phyloP scores from a whole-genome alignment of 2,113 vertebrate genomes.

The Grallaria varia region DNA sequence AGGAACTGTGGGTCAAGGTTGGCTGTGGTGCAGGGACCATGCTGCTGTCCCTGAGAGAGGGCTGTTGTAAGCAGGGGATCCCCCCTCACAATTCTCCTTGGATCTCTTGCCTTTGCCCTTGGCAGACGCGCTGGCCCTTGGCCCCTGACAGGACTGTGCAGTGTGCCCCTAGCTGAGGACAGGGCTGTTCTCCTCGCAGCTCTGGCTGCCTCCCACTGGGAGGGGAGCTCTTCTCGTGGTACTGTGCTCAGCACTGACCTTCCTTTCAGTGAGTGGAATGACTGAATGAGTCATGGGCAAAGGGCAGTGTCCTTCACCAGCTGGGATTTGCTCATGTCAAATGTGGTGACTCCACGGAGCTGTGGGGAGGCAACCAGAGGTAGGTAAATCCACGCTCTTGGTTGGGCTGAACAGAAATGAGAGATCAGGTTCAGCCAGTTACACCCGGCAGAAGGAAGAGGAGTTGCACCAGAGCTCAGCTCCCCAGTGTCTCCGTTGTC shows the following conservation, averaged over 20 bases:
- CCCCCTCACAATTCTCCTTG: background rate
- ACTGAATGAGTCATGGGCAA: background rate
- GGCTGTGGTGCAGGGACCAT: rapidly evolving
- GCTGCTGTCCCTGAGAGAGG: background rate
- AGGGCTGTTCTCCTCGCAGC: background rate
- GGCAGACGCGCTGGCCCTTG: rapidly evolving
- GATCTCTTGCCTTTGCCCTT: background rate
- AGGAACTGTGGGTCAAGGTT: background rate
- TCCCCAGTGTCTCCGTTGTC: background rate
- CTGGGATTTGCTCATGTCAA: background rate
- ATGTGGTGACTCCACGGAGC: rapidly evolving
- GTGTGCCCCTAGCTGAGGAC: rapidly evolving
- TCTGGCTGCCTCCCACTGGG: background rate
- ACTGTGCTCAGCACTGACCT: background rate
- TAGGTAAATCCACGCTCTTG: background rate
- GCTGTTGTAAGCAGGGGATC: background rate
- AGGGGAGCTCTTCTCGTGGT: background rate
- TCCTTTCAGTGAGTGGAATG: background rate
- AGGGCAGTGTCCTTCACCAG: background rate
- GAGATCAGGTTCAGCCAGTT: conserved; percentile 52
- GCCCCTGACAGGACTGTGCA: background rate
- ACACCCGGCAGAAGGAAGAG: background rate
- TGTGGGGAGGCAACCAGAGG: background rate
- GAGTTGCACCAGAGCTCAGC: background rate
- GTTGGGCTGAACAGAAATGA: background rate